Percentiles rank a stretch among this genome's conserved stretches.
phyloP scores from a whole-genome alignment of 2,113 vertebrate species.

The Brienomyrus longianalis region DNA sequence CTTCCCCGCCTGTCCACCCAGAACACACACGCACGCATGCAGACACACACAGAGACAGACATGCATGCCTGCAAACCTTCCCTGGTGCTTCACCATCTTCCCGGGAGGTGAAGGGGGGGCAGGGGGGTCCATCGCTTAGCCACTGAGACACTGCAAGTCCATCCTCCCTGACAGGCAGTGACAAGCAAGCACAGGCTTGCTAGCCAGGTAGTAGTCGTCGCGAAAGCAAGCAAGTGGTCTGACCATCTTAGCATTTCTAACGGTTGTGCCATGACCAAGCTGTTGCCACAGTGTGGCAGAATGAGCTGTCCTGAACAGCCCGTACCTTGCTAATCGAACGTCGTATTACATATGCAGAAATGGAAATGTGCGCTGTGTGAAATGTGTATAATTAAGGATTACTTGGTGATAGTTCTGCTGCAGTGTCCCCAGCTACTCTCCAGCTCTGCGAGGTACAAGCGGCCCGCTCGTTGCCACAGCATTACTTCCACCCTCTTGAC shows the following conservation, averaged over 20 bases:
- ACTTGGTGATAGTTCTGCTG: not conserved
- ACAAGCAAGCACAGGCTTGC: not conserved
- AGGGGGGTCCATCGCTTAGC: not conserved
- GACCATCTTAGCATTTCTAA: not conserved
- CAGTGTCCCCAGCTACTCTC: not conserved
- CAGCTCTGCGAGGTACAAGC: not conserved
- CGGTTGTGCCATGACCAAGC: not conserved
- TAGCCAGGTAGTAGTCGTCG: not conserved
- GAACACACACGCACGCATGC: constrained; percentile 2
- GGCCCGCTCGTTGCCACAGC: not conserved
- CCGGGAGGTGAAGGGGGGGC: not conserved
- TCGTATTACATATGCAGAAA: not conserved
- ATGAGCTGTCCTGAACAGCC: not conserved
- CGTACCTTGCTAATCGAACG: not conserved
- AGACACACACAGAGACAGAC: not conserved
- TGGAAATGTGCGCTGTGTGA: not conserved
- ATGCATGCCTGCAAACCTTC: not conserved
- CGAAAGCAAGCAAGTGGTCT: not conserved
- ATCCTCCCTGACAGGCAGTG: not conserved
- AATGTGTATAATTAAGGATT: not conserved
- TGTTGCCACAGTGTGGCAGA: too few species aligned
- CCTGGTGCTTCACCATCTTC: not conserved
- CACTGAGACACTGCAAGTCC: not conserved
- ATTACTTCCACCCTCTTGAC: not conserved
- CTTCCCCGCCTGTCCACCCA: not conserved